Conservation (phyloP, 2,113 vertebrate genomes). For the Chinchilla lanigera region DNA sequence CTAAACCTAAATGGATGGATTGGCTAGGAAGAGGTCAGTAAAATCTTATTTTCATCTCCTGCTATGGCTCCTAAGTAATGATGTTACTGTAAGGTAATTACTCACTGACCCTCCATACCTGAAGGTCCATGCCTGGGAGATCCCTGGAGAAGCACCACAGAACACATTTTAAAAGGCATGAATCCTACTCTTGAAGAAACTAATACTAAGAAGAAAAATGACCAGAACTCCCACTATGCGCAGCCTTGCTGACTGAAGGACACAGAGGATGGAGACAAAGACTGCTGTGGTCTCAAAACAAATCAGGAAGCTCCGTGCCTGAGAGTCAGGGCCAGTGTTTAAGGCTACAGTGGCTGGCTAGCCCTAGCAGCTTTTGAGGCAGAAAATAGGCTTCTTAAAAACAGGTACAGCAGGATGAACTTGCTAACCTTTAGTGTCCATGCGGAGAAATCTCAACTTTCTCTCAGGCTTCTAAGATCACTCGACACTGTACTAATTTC, state of each 20-base stretch:
- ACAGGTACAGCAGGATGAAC: neutral
- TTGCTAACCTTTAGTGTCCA: neutral
- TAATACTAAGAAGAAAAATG: neutral
- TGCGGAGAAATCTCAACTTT: neutral
- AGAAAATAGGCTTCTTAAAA: neutral
- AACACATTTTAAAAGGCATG: neutral
- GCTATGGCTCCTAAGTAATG: neutral
- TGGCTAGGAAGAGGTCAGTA: neutral
- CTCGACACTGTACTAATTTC: neutral
- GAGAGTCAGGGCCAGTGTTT: neutral
- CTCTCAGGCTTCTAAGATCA: neutral
- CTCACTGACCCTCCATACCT: neutral
- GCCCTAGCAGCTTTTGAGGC: neutral
- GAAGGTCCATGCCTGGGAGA: neutral
- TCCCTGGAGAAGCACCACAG: neutral
- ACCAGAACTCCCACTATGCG: neutral
- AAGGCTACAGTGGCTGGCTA: neutral
- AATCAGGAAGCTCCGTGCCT: neutral
- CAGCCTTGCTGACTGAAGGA: neutral
- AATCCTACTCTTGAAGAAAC: slow-evolving; percentile 19
- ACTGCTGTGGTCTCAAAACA: slow-evolving; percentile 1
- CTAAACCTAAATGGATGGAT: neutral
- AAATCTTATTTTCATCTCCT: neutral
- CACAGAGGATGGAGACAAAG: slow-evolving; percentile 30
- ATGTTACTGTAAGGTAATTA: neutral